Base-by-base conservation (phyloP, 2,888 invertebrate species). In the Incurvaria masculella region DNA sequence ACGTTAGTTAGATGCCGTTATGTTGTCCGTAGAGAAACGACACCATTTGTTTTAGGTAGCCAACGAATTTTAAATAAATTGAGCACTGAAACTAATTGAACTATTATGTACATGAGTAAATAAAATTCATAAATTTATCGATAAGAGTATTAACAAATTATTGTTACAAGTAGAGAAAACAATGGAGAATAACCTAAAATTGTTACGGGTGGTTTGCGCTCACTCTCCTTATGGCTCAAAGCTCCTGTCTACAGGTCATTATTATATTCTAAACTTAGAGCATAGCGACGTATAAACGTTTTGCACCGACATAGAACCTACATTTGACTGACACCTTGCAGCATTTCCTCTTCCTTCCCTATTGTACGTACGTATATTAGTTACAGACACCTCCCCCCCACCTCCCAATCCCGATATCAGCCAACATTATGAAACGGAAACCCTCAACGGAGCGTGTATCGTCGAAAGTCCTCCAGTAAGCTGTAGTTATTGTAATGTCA, bases 61-160 rank as follows among this genome's bases (percentile, higher is more conserved):
- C 69, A 78, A 75, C 75, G 72, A 76, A 78, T 75, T 76, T 69
- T 74, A 72, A 59, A 63, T 62, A 60, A 61, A 74, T 65, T 63
- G 72, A 72, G 78, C 78, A 78, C 76, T 75, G 74, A 76, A 65
- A 69, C 63, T 64, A 69, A 65, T 65, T 64, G 64, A 66, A 65
- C 61, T 67, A 69, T 67, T 67, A 60, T 65, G 62, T 66, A 62
- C 56, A 62, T 14, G 61, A 44, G 38, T 38, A 52, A 55, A 46
- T 51, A 63, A 61, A 60, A 61, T 55, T 61, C 61, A 56, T 64
- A 62, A 61, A 64, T 57, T 66, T 44, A 27, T 33, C 18, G 43
- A 21, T 54, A 56, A 59, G 62, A 61, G 66, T 61, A 63, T 65
- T 60, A 64, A 62, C 65, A 62, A 64, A 68, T 64, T 69, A 73